These are phyloP conservation scores for Aegypius monachus DNA, from an alignment of 2,113 vertebrate species.

Conservation along the genomic window DNA sequence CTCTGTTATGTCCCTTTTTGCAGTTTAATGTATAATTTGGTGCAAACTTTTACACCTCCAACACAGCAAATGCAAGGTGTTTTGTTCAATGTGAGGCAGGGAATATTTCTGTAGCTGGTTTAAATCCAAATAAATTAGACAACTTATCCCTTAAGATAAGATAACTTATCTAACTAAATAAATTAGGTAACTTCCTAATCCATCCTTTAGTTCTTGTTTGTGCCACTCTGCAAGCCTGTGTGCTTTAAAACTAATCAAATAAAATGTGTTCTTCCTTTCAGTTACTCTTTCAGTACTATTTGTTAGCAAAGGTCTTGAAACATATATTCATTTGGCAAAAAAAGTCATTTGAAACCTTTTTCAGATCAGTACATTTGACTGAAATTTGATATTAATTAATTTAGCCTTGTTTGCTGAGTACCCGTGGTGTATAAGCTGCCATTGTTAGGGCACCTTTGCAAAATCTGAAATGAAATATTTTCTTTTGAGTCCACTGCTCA, in stretches of 20 bases:
- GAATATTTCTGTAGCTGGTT: neutral
- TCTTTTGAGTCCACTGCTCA: neutral
- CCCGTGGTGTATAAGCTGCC: neutral
- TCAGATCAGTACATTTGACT: neutral
- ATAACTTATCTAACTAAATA: neutral
- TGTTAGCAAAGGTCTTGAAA: neutral
- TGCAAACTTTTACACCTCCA: neutral
- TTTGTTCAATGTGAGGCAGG: neutral
- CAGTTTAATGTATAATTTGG: neutral
- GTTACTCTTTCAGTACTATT: neutral
- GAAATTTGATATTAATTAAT: constrained; percentile 27
- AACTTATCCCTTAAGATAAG: neutral
- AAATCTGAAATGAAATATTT: constrained; percentile 14
- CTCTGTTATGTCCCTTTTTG: neutral
- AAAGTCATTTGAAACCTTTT: neutral
- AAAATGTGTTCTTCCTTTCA: neutral
- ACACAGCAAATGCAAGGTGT: neutral
- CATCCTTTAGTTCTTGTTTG: neutral
- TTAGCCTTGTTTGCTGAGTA: neutral
- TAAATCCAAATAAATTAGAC: neutral
- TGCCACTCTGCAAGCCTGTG: fast-evolving
- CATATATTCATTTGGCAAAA: neutral
- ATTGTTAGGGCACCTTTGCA: neutral
- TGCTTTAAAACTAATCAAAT: neutral
- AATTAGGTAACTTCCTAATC: neutral